Conservation (phyloP, 1,140 invertebrate genomes). For the Dolichoris vasculosae region DNA sequence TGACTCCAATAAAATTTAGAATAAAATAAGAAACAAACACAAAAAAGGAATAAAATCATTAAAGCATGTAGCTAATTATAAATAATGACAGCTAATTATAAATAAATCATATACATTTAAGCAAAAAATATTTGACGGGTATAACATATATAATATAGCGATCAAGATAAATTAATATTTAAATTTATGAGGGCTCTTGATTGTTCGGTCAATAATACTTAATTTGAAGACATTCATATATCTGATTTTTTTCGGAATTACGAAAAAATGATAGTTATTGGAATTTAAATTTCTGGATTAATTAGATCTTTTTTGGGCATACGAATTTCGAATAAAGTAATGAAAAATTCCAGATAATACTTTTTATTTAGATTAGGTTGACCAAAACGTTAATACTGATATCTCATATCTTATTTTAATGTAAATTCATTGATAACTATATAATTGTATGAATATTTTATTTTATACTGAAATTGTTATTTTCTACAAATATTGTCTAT, state of each 20-base stretch:
- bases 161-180: constrained; percentile 44
- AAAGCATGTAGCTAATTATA: constrained; percentile 21
- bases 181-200: constrained; percentile 46
- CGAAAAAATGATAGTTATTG: constrained; percentile 37
- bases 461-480: too few relatives aligned
- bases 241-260: neutral
- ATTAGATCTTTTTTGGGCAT: constrained; percentile 11
- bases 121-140: constrained; percentile 39
- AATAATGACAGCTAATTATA: too few relatives aligned
- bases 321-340: neutral
- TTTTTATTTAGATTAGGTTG: neutral
- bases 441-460: neutral
- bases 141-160: neutral
- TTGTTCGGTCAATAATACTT: constrained; percentile 27
- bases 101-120: neutral
- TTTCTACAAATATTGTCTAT: too few relatives aligned
- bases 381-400: neutral
- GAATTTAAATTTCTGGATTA: constrained; percentile 30
- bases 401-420: neutral
- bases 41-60: constrained; percentile 3
- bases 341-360: neutral
- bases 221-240: constrained; percentile 23
- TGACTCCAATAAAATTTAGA: neutral
- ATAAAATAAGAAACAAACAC: neutral
- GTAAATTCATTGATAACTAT: too few relatives aligned